Percentiles rank a stretch among this genome's conserved stretches.
Evolutionary conservation across 2,797 vertebrate genomes (phyloP).

Genomic region (Gallinago stenura): DNA sequence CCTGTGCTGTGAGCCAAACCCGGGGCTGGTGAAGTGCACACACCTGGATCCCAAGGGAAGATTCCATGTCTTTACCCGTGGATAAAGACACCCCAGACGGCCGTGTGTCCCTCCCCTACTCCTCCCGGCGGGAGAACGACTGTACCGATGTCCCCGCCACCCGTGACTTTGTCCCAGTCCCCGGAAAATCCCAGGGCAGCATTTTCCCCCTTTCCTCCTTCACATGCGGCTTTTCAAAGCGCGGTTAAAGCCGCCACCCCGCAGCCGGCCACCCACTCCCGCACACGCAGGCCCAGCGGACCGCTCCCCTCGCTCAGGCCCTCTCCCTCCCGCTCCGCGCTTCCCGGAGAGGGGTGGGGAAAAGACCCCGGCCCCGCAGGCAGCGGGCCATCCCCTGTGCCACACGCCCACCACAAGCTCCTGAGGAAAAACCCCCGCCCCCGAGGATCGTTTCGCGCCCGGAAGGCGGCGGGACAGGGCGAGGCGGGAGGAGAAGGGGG

Average conservation of each 20-base stretch:
- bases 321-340: too few species aligned
- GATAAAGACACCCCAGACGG: rapidly evolving
- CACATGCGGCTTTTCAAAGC: rapidly evolving
- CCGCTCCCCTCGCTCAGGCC: neutral
- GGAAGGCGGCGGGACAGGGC: neutral
- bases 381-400: rapidly evolving
- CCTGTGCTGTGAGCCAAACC: rapidly evolving
- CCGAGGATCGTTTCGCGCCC: neutral
- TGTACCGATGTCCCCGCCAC: rapidly evolving
- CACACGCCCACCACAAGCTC: too few species aligned
- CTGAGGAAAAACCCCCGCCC: neutral
- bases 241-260: rapidly evolving
- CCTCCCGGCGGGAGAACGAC: neutral
- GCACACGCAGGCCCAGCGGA: neutral
- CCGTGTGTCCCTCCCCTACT: neutral
- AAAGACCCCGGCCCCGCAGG: too few species aligned
- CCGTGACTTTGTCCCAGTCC: neutral
- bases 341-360: too few species aligned
- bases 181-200: too few species aligned
- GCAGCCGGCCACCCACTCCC: neutral
- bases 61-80: too few species aligned
- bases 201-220: rapidly evolving
- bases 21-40: rapidly evolving
- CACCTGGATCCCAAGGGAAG: rapidly evolving
- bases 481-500: neutral